Conservation (phyloP, 2,113 vertebrate species). For the Etia nguti region DNA sequence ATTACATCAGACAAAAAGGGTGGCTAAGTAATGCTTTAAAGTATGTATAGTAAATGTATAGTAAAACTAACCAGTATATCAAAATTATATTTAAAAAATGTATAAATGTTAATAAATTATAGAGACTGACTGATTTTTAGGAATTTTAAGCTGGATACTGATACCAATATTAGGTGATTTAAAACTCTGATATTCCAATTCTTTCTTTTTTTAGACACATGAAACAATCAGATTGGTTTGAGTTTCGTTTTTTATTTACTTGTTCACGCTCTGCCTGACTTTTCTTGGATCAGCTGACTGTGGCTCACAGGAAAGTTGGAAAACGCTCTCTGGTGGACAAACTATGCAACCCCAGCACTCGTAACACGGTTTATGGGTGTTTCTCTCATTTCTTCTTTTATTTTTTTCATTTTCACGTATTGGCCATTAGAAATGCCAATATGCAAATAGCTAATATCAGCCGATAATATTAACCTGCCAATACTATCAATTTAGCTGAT, state of each 20-base stretch:
- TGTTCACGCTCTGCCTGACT: background rate
- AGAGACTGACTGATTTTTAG: background rate
- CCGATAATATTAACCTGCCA: background rate
- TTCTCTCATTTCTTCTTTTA: background rate
- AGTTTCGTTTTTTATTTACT: background rate
- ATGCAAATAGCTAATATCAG: background rate
- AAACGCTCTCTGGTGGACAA: background rate
- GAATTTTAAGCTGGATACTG: background rate
- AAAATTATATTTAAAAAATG: background rate
- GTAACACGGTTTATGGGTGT: background rate
- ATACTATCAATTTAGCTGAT: background rate
- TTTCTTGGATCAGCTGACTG: background rate
- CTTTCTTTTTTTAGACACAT: background rate
- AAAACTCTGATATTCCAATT: background rate
- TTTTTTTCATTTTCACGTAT: background rate
- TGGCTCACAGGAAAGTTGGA: background rate
- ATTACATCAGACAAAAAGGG: background rate
- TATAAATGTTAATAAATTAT: background rate
- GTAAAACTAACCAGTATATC: no score
- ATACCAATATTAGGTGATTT: background rate
- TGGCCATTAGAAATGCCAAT: background rate
- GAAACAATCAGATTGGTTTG: background rate
- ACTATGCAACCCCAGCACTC: background rate
- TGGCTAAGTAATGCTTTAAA: background rate
- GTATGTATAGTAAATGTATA: no score